phyloP scores from a whole-genome alignment of 2,797 vertebrate species.

The Clarias platycephalus region DNA sequence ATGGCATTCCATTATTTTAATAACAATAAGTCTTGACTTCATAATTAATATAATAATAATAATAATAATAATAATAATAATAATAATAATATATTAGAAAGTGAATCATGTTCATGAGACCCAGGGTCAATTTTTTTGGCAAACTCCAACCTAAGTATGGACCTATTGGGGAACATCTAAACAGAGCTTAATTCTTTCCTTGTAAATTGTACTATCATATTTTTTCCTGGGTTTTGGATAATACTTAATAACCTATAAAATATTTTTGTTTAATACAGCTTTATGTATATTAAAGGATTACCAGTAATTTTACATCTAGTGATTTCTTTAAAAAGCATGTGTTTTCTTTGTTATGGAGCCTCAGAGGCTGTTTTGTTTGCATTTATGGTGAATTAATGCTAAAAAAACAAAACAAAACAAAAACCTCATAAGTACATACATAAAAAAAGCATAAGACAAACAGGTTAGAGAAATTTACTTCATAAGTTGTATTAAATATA shows the following conservation, averaged over 20 bases:
- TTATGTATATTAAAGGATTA: not conserved
- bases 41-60: not conserved
- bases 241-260: not conserved
- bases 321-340: slow-evolving; percentile 2
- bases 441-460: not conserved
- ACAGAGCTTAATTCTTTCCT: not conserved
- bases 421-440: not conserved
- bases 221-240: not conserved
- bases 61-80: no score
- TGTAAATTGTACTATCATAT: no score
- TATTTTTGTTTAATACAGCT: not conserved
- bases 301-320: not conserved
- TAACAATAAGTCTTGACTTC: not conserved
- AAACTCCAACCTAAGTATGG: not conserved
- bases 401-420: not conserved
- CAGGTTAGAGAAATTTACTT: not conserved
- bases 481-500: not conserved
- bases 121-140: not conserved
- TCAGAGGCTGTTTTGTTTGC: not conserved
- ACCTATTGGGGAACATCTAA: not conserved
- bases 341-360: not conserved
- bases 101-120: not conserved
- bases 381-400: not conserved
- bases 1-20: not conserved
- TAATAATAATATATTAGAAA: not conserved